Evolutionary conservation across 2,797 vertebrate species (phyloP), one percentile per base, ranked within the genome.

Genomic region (Dryobates pubescens): DNA sequence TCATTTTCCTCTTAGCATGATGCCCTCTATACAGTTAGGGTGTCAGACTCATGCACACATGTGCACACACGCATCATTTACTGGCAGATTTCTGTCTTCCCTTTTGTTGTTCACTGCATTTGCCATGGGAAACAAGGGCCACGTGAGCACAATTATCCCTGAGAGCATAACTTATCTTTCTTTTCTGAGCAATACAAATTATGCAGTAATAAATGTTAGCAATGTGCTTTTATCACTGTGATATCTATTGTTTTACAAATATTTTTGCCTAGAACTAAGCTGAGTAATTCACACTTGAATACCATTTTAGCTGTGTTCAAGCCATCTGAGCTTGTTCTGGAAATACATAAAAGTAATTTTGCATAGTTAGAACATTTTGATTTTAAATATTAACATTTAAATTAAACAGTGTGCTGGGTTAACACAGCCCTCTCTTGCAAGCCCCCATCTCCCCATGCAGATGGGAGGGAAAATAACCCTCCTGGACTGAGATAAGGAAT

Each of bases 341-440:
- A 88, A 86, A 79, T 19, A 73, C 3, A 64, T 41, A n/a, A 24
- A 89, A 71, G 14, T 26, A 2, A 57, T 86, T 84, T 68, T 81
- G 6, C 17, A 36, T 7, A 41, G 49, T 76, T 45, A 88, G 36
- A 79, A 12, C 36, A 76, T 86, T 79, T 89, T 8, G 19, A 61
- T 76, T 92, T 58, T 51, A 91, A 88, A 86, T 70, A 59, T 36
- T 88, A 79, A 67, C 30, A 64, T 79, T 91, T 88, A 86, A 89
- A 79, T 67, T 79, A 79, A 76, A 68, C 32, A 61, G 17, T 32
- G 32, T 51, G 49, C 23, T 51, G 49, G 23, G 49, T 51, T 51
- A 51, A 51, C 23, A 51, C 23, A 24, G 23, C 22, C 49, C 49
- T 51, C 49, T 51, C 49, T 51, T 23, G 24, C 49, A 51, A 51